Conservation (phyloP, 2,113 vertebrate species). For the Antechinus stuartii region DNA sequence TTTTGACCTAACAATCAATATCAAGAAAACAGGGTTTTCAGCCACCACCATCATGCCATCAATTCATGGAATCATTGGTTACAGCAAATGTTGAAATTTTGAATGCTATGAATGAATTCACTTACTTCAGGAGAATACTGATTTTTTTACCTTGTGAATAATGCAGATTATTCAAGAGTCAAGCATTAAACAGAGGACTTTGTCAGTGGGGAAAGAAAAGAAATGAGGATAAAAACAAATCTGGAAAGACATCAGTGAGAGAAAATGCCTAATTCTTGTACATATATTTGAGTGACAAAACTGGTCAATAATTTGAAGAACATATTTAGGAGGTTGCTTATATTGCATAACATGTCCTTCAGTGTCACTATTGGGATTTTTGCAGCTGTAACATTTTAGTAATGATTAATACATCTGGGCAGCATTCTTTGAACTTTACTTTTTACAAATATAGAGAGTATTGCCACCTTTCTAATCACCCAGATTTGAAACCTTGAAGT, state of each 20-base stretch:
- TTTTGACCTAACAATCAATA: background rate
- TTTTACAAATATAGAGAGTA: slow-evolving; percentile 70
- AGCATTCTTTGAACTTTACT: slow-evolving; percentile 78
- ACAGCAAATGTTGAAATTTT: background rate
- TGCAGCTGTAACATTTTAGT: slow-evolving; percentile 78
- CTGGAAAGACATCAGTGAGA: slow-evolving; percentile 57
- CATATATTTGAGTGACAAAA: slow-evolving; percentile 88
- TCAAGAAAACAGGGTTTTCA: background rate
- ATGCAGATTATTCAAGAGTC: background rate
- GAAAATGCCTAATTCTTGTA: slow-evolving; percentile 84
- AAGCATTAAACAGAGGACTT: too few relatives aligned
- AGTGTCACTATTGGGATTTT: slow-evolving; percentile 77
- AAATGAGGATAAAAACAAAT: background rate
- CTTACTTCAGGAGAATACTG: background rate
- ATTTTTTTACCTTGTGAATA: background rate
- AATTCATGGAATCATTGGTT: background rate
- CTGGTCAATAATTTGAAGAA: slow-evolving; percentile 81
- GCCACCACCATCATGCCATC: background rate
- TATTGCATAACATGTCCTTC: slow-evolving; percentile 79
- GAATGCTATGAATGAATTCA: background rate
- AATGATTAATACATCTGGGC: slow-evolving; percentile 80
- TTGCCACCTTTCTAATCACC: background rate
- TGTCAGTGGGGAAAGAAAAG: too few relatives aligned
- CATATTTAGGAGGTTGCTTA: slow-evolving; percentile 76
- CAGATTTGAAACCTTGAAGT: background rate